phyloP scores from a whole-genome alignment of 2,797 vertebrate genomes.

The Amblyraja radiata region DNA sequence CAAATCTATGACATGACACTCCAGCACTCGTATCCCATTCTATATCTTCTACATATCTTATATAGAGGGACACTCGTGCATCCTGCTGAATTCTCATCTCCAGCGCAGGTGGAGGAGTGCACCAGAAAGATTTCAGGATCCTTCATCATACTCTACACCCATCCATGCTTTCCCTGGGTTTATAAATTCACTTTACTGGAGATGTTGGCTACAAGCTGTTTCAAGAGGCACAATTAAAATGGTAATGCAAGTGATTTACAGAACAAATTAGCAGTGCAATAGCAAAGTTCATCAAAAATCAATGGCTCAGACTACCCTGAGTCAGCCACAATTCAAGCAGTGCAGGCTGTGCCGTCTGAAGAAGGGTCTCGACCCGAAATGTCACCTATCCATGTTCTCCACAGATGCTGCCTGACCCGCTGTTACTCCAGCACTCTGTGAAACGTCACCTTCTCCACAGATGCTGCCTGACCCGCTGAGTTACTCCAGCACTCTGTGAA shows the following conservation, averaged over 20 bases:
- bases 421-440: too few species aligned
- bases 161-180: background rate
- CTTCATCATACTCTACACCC: background rate
- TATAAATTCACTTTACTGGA: background rate
- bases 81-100: background rate
- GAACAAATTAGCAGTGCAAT: conserved; percentile 14
- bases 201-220: conserved; percentile 12
- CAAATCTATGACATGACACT: too few species aligned
- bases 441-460: too few species aligned
- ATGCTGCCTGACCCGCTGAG: too few species aligned
- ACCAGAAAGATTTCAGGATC: background rate
- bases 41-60: background rate
- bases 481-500: too few species aligned
- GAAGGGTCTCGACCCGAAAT: too few species aligned
- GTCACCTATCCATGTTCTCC: too few species aligned
- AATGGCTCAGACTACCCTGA: background rate
- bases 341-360: too few species aligned
- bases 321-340: background rate
- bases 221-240: conserved; percentile 25
- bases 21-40: too few species aligned
- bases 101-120: background rate
- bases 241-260: conserved; percentile 8
- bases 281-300: conserved; percentile 30
- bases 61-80: background rate
- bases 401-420: too few species aligned